Conservation (phyloP, 2,797 vertebrate genomes). For the Menidia menidia region DNA sequence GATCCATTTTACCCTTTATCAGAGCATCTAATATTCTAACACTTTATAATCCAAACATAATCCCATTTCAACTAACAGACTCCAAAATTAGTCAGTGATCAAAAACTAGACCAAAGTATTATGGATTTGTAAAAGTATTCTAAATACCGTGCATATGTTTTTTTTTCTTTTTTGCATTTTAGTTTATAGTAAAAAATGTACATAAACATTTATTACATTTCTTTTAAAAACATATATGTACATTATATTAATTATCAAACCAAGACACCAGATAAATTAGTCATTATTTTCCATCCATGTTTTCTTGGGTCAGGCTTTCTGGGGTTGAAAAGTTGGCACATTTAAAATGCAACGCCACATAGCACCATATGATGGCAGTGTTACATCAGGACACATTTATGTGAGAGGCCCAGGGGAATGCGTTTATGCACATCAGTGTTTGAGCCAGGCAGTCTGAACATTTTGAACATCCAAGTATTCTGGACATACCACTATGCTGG, state of each 20-base stretch:
- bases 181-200: too few species aligned
- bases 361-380: conserved; percentile 63
- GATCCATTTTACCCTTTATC: background rate
- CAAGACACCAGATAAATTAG: too few species aligned
- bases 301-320: too few species aligned
- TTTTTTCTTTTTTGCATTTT: too few species aligned
- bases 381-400: conserved; percentile 9
- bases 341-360: background rate
- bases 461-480: background rate
- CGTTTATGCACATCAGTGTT: background rate
- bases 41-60: background rate
- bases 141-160: background rate
- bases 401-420: background rate
- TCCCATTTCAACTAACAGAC: background rate
- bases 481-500: conserved; percentile 86
- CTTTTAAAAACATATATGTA: too few species aligned
- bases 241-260: too few species aligned
- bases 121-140: background rate
- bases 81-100: too few species aligned
- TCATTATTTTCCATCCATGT: too few species aligned
- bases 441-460: background rate
- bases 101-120: background rate
- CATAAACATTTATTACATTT: too few species aligned
- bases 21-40: background rate
- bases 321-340: background rate